phyloP scores from a whole-genome alignment of 2,797 vertebrate genomes.

The Myotis daubentonii region DNA sequence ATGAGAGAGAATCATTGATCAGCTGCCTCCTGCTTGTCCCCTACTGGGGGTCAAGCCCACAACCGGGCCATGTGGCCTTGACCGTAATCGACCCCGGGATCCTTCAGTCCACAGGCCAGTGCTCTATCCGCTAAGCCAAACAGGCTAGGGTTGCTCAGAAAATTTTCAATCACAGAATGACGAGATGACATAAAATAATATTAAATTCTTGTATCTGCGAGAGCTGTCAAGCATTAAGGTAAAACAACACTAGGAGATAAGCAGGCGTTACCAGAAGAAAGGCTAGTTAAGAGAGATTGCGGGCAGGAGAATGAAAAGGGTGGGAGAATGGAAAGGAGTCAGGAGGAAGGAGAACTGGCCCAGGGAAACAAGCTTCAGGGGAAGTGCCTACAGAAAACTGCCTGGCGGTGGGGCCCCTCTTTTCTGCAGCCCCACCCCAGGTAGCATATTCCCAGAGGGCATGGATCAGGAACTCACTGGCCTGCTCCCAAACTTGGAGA shows the following conservation, averaged over 20 bases:
- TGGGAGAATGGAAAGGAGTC: neutral
- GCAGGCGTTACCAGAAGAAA: neutral
- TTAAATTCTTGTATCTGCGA: slow-evolving; percentile 47
- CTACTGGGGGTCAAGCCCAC: no score
- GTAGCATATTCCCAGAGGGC: neutral
- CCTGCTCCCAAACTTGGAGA: neutral
- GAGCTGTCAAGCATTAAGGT: slow-evolving; percentile 36
- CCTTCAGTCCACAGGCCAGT: no score
- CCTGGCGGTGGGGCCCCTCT: fast-evolving
- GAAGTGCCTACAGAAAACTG: neutral
- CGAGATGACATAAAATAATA: slow-evolving; percentile 29
- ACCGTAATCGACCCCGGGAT: no score
- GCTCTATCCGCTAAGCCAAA: no score
- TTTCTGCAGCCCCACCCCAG: neutral
- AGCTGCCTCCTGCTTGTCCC: no score
- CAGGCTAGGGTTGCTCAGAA: neutral
- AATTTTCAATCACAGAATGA: slow-evolving; percentile 55
- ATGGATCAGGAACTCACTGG: neutral
- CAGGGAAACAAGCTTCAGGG: neutral
- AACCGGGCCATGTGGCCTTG: no score
- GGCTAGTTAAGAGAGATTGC: neutral
- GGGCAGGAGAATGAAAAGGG: neutral
- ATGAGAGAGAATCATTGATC: no score
- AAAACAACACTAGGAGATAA: slow-evolving; percentile 64
- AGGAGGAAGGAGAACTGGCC: neutral